Evolutionary conservation across 2,113 vertebrate genomes (phyloP).

Genomic region (Regulus satrapa): DNA sequence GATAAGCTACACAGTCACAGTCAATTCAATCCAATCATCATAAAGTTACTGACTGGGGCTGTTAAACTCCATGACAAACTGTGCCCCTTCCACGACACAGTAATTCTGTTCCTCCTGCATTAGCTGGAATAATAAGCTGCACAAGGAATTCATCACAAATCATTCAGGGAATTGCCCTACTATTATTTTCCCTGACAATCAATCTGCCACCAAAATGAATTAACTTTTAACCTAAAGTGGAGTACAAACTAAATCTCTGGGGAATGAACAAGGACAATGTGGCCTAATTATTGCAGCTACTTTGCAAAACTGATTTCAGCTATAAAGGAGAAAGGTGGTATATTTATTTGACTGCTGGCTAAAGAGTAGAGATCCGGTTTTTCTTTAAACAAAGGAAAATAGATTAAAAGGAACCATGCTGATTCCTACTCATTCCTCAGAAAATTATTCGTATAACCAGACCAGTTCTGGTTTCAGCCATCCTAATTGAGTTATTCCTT

Average conservation of each 20-base stretch:
- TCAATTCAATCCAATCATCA: not conserved
- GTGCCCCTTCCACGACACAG: not conserved
- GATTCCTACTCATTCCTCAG: not conserved
- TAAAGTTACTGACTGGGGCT: not conserved
- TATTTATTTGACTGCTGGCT: not conserved
- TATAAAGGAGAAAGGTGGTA: not conserved
- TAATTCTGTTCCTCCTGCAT: not conserved
- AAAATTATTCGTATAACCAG: not conserved
- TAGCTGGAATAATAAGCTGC: not conserved
- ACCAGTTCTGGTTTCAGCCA: not conserved
- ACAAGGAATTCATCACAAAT: slow-evolving; percentile 27
- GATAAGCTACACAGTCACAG: not conserved
- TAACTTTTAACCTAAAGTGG: slow-evolving; percentile 52
- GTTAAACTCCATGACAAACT: not conserved
- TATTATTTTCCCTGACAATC: slow-evolving; percentile 59
- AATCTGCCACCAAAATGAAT: slow-evolving; percentile 62
- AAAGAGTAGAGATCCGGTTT: not conserved
- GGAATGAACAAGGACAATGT: slow-evolving; percentile 45
- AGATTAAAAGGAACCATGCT: not conserved
- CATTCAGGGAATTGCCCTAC: slow-evolving; percentile 48
- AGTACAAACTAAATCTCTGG: slow-evolving; percentile 28
- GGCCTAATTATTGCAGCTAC: slow-evolving; percentile 49
- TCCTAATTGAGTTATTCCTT: not conserved
- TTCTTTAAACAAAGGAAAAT: not conserved
- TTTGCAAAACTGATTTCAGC: slow-evolving; percentile 29